A percentile compares a stretch with the other conserved stretches of the same genome.
phyloP scores from a whole-genome alignment of 2,113 vertebrate species.

The Menura novaehollandiae region DNA sequence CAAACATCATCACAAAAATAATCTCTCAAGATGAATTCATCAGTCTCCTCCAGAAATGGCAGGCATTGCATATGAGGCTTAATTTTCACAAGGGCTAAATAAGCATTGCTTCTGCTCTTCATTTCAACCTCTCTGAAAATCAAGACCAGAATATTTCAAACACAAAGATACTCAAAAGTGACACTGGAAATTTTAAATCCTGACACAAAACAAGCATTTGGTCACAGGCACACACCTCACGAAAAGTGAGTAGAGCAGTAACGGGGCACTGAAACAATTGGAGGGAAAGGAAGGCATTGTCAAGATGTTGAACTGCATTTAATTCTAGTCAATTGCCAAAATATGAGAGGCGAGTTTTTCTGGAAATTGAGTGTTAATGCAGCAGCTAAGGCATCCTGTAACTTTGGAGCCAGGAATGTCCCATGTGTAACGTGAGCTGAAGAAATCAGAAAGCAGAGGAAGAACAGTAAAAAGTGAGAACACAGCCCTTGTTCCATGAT shows the following conservation, averaged over 20 bases:
- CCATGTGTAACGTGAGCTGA: neutral
- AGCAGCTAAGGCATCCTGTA: neutral
- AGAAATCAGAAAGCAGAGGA: neutral
- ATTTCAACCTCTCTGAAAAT: slow-evolving; percentile 7
- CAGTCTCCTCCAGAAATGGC: neutral
- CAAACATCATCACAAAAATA: neutral
- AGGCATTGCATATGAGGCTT: neutral
- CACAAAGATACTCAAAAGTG: neutral
- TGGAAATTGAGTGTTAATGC: neutral
- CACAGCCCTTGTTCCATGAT: neutral
- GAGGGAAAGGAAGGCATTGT: neutral
- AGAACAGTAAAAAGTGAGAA: neutral
- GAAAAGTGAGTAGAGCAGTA: neutral
- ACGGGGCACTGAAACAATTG: neutral
- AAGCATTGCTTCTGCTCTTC: slow-evolving; percentile 35
- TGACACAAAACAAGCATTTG: neutral
- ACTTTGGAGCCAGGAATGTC: neutral
- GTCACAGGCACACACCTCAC: neutral
- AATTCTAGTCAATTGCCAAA: neutral
- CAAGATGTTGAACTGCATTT: neutral
- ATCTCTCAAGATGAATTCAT: neutral
- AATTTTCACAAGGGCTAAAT: neutral
- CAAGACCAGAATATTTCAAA: neutral
- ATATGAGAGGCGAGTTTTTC: neutral
- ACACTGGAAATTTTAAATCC: neutral